Conservation (phyloP, 2,113 vertebrate genomes). For the Otis tarda region DNA sequence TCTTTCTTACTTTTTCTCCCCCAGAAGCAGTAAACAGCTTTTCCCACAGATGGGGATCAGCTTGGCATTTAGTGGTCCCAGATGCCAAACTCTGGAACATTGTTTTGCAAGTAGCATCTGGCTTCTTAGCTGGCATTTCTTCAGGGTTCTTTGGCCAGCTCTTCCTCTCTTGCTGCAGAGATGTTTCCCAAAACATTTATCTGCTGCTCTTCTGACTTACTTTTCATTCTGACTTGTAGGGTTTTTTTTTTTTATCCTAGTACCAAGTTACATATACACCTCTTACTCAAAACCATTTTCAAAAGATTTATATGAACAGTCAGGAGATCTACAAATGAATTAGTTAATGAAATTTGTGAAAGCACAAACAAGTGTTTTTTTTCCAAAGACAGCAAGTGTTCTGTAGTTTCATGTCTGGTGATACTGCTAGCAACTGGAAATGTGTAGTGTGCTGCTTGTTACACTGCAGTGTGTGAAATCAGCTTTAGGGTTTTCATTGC, state of each 20-base stretch:
- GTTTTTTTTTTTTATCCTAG: neutral
- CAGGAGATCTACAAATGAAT: neutral
- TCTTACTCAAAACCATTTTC: neutral
- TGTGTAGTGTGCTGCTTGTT: neutral
- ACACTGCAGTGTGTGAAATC: neutral
- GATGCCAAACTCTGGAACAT: slow-evolving; percentile 55
- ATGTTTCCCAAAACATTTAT: neutral
- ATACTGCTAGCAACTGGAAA: neutral
- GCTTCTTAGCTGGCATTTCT: slow-evolving; percentile 34
- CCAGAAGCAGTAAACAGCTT: slow-evolving; percentile 69
- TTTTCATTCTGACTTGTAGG: neutral
- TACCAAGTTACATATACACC: neutral
- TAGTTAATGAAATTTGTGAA: neutral
- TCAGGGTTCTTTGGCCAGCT: slow-evolving; percentile 11
- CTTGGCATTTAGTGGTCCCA: slow-evolving; percentile 65
- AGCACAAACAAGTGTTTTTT: neutral
- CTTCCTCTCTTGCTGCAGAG: slow-evolving; percentile 1
- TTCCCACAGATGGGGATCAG: slow-evolving; percentile 67
- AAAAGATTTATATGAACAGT: neutral
- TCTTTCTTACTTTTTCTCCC: slow-evolving; percentile 39
- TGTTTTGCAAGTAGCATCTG: slow-evolving; percentile 66
- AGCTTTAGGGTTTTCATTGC: neutral
- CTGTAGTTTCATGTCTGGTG: neutral
- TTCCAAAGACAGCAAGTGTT: neutral
- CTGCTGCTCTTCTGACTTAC: neutral